Evolutionary conservation across 2,113 vertebrate species (phyloP), one percentile per base, ranked within the genome.

Genomic region (Entelurus aequoreus): DNA sequence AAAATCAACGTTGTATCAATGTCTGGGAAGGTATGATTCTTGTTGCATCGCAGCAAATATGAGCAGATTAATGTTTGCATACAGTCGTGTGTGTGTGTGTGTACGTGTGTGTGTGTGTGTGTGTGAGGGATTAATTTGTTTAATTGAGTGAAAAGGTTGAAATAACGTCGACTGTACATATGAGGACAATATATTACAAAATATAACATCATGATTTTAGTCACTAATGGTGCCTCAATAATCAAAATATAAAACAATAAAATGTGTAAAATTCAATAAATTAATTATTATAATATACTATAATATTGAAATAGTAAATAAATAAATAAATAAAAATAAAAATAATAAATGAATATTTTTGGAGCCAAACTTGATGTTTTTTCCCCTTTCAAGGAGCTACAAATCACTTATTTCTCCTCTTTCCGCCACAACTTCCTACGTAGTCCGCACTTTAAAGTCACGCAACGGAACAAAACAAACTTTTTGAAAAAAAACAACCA

Each of bases 141-240:
- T 57, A 44, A 14, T 14, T 53, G 4, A 11, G 16, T 14, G 28
- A 68, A 69, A 69, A 21, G 50, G 61, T 40, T 65, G 56, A 37
- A 63, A 67, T 55, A 54, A 49, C 59, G 65, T 9, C 13, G 38
- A 48, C 8, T 68, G 6, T 7, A 48, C 2, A 19, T 36, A 1
- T 0, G 28, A 2, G 0, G 28, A 2, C 1, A 59, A 7, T n/a
- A 71, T 13, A 55, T 55, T 42, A 56, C 15, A 56, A 54, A 54
- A 36, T 38, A 35, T 7, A 11, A 35, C 3, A 6, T 35, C 16
- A 16, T 55, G 9, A 38, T 38, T 15, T 6, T 14, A 38, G 36
- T 38, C 8, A 6, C 35, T 40, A 40, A 40, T 11, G n/a, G n/a
- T 51, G 49, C 16, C 4, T 8, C 16, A 9, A 51, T 9, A 5